phyloP scores from a whole-genome alignment of 2,797 vertebrate species.

The Neoniphon sammara region DNA sequence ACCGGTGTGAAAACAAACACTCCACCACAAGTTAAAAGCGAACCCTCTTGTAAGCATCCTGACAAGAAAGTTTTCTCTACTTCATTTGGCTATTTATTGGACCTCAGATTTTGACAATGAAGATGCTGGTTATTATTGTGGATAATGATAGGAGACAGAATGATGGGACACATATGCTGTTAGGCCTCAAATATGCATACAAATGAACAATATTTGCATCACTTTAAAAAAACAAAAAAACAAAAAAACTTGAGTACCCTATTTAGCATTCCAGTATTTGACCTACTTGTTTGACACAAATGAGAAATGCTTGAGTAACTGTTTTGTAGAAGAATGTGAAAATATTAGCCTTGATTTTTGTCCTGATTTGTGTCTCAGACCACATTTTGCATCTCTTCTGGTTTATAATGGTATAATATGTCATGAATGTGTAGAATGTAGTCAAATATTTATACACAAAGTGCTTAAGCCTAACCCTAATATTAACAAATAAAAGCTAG shows the following conservation, averaged over 20 bases:
- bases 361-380: constrained; percentile 49
- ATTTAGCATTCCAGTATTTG: constrained; percentile 55
- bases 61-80: constrained; percentile 27
- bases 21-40: constrained; percentile 64
- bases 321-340: constrained; percentile 47
- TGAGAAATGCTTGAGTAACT: constrained; percentile 50
- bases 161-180: constrained; percentile 55
- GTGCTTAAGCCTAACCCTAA: too few species aligned
- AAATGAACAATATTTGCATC: too few species aligned
- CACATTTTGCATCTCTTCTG: constrained; percentile 20
- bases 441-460: constrained; percentile 37
- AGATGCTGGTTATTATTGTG: constrained; percentile 43
- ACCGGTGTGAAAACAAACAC: constrained; percentile 81
- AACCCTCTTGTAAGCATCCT: constrained; percentile 61
- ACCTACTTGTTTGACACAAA: constrained; percentile 68
- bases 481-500: constrained; percentile 17
- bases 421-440: constrained; percentile 19
- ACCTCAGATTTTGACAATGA: not conserved
- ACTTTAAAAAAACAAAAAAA: too few species aligned
- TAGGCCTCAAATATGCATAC: constrained; percentile 38
- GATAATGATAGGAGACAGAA: constrained; percentile 50
- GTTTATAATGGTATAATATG: constrained; percentile 35
- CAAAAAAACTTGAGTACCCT: constrained; percentile 32
- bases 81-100: constrained; percentile 55
- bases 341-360: constrained; percentile 47